Percentiles rank a stretch among this genome's conserved stretches.
phyloP scores from a whole-genome alignment of 2,113 vertebrate species.

The Leptobrachium ailaonicum region DNA sequence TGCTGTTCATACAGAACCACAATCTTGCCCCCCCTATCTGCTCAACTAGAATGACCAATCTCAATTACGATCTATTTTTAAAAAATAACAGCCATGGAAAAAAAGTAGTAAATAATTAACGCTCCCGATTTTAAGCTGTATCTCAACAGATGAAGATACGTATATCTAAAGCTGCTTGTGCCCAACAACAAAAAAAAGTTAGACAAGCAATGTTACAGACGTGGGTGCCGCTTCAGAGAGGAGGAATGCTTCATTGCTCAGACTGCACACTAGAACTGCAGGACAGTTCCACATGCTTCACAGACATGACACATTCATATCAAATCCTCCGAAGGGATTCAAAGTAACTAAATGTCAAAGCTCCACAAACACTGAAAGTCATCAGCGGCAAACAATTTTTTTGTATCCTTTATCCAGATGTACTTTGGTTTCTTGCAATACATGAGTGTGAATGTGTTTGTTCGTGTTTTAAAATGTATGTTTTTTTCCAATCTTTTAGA shows the following conservation, averaged over 20 bases:
- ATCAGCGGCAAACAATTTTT: not conserved
- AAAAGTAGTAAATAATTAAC: no score
- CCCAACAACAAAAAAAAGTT: no score
- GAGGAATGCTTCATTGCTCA: slow-evolving; percentile 25
- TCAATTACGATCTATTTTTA: no score
- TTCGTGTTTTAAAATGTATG: not conserved
- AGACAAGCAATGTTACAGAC: no score
- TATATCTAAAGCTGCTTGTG: no score
- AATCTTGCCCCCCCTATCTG: no score
- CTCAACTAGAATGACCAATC: no score
- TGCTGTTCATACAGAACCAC: no score
- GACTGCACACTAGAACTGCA: slow-evolving; percentile 6
- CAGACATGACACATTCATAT: not conserved
- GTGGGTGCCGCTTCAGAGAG: no score
- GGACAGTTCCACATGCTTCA: not conserved
- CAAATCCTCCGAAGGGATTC: slow-evolving; percentile 6
- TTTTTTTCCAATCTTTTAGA: slow-evolving; percentile 9
- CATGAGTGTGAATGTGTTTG: not conserved
- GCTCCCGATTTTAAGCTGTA: no score
- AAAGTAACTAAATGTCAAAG: slow-evolving; percentile 18
- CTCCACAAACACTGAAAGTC: slow-evolving; percentile 25
- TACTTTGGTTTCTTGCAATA: slow-evolving; percentile 41
- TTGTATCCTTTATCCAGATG: slow-evolving; percentile 31
- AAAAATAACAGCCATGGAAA: no score
- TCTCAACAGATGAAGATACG: no score